Conservation (phyloP, 2,797 vertebrate species). For the Adrianichthys oophorus region DNA sequence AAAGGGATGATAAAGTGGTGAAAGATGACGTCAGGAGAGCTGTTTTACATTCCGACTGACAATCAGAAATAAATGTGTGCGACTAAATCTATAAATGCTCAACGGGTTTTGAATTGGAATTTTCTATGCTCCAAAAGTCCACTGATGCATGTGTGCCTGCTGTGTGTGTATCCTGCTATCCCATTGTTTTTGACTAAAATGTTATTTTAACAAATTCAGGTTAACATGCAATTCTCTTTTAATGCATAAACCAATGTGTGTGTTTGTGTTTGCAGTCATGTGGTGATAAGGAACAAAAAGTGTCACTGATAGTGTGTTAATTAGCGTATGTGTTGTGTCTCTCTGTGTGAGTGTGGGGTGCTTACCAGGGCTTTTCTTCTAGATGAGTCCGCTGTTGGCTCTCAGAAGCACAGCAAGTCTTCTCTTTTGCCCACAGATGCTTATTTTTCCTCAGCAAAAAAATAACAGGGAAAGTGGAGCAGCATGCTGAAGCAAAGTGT, state of each 20-base stretch:
- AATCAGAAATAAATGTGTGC: not conserved
- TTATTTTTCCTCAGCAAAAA: conserved; percentile 65
- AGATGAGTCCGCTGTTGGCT: conserved; percentile 33
- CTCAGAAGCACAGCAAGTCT: conserved; percentile 38
- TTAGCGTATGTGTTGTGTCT: conserved; percentile 9
- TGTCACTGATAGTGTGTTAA: conserved; percentile 3
- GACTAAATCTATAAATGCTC: no score
- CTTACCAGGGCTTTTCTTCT: conserved; percentile 28
- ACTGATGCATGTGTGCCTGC: no score
- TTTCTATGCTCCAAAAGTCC: no score
- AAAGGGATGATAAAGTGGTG: not conserved
- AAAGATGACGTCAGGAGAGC: not conserved
- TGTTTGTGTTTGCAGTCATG: conserved; percentile 1
- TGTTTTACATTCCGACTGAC: not conserved
- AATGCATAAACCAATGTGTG: not conserved
- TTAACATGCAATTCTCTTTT: not conserved
- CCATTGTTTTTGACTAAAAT: not conserved
- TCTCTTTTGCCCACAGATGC: conserved; percentile 49
- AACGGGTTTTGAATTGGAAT: no score
- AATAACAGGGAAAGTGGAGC: conserved; percentile 72
- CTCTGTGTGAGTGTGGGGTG: conserved; percentile 11
- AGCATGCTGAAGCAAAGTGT: conserved; percentile 62
- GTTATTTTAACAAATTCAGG: no score
- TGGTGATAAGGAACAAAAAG: conserved; percentile 3
- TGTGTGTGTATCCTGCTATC: not conserved